Conservation (phyloP, 2,113 vertebrate genomes). For the Ciconia stormi region DNA sequence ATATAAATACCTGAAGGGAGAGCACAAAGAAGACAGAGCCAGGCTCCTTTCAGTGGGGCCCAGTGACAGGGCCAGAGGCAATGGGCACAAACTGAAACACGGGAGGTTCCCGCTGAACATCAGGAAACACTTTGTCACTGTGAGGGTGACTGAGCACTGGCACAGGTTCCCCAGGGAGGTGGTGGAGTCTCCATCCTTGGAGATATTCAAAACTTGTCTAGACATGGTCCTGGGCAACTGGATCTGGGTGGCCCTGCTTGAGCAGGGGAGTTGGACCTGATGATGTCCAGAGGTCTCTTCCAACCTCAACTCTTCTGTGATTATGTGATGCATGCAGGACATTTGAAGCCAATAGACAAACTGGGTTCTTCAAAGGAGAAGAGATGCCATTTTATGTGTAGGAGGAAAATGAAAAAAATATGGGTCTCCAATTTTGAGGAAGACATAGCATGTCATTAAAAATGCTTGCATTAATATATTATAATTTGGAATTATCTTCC, state of each 20-base stretch:
- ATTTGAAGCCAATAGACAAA: neutral
- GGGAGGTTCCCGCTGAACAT: neutral
- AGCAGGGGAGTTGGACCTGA: neutral
- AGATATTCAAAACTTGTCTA: neutral
- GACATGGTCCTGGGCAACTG: neutral
- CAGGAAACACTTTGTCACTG: neutral
- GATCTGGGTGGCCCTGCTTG: neutral
- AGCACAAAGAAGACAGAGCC: neutral
- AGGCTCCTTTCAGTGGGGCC: neutral
- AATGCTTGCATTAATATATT: neutral
- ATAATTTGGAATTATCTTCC: neutral
- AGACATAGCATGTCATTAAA: neutral
- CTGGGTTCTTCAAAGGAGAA: neutral
- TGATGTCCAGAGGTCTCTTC: neutral
- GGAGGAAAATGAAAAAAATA: neutral
- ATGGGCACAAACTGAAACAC: neutral
- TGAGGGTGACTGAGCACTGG: rapidly evolving
- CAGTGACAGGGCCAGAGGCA: neutral
- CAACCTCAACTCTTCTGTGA: neutral
- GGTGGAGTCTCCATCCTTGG: neutral
- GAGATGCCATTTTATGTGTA: neutral
- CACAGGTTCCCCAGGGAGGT: neutral
- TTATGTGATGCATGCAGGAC: neutral
- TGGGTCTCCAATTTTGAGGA: neutral
- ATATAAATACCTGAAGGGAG: neutral